Evolutionary conservation across 1,140 invertebrate genomes (phyloP), one percentile per base, ranked within the genome.

Genomic region (Drosophila sproati): DNA sequence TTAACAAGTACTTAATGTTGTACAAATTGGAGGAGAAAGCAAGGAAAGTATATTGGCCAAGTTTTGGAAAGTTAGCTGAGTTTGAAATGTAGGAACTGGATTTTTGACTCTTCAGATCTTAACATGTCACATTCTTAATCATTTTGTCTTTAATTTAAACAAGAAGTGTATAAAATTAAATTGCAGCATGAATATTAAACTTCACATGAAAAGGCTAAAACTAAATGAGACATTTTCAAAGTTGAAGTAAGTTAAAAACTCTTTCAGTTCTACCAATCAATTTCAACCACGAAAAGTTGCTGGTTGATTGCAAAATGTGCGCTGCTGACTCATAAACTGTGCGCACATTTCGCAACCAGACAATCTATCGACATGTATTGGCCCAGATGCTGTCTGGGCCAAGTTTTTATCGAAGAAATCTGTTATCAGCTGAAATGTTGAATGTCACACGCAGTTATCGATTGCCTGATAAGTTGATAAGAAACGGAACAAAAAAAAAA

Each of bases 391-490:
- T 75, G 72, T 20, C 29, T 6, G 6, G 8, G 20, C 20, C 48
- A 20, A 50, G 37, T 74, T 71, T 67, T 70, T 73, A 45, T 52
- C 57, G 41, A 29, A 29, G 54, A 10, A 8, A 82, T 75, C 61
- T 83, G 52, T 54, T 43, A 43, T 61, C 41, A 63, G 54, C 48
- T 72, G 39, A 68, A 20, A 59, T 71, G 37, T n/a, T 45, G 61
- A 80, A 80, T 85, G 81, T 86, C 79, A 87, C 71, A 73, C 69
- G 50, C 83, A 82, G 68, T 79, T 82, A 79, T 82, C 73, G 55
- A 31, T n/a, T 37, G 43, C 43, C 20, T 57, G 63, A 59, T 79
- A 73, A 41, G 41, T 48, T 73, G 82, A 80, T 87, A 80, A 77
- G 76, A 73, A 57, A 63, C 43, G 50, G 64, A 37, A 66, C 43